Conservation (phyloP, 2,113 vertebrate species). For the Anguilla japonica region DNA sequence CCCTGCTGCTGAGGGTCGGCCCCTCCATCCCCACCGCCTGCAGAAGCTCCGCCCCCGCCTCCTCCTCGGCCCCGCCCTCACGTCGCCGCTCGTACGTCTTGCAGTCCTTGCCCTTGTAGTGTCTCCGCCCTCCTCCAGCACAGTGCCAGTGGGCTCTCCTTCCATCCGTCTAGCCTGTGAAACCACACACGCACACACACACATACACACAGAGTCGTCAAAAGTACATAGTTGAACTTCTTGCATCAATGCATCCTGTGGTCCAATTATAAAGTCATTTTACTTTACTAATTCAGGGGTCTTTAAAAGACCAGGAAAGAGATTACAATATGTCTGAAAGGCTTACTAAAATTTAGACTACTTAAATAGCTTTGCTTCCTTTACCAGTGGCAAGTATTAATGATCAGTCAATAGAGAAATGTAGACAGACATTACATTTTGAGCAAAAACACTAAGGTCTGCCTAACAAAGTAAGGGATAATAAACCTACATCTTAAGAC, state of each 20-base stretch:
- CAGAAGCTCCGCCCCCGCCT: conserved; percentile 77
- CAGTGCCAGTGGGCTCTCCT: conserved; percentile 80
- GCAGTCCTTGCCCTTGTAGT: conserved; percentile 87
- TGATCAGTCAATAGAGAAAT: too few relatives aligned
- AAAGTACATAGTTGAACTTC: neutral
- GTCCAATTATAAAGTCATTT: too few relatives aligned
- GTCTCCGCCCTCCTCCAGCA: conserved; percentile 83
- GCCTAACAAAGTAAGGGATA: too few relatives aligned
- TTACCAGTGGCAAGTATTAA: too few relatives aligned
- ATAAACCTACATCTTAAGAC: neutral
- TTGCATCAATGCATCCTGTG: neutral
- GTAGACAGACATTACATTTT: too few relatives aligned
- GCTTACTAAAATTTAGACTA: neutral
- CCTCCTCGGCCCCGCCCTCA: conserved; percentile 78
- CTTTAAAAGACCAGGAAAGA: too few relatives aligned
- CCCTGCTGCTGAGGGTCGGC: conserved; percentile 45
- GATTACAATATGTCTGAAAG: neutral
- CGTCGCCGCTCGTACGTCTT: conserved; percentile 84
- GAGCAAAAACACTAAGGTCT: too few relatives aligned
- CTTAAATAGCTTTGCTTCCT: too few relatives aligned
- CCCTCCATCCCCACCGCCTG: conserved; percentile 57
- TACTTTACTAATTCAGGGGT: too few relatives aligned
- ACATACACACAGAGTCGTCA: neutral
- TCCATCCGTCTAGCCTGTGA: conserved; percentile 78
- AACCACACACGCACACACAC: conserved; percentile 13